These are phyloP conservation scores for Lineus longissimus DNA, from an alignment of 1,140 invertebrate species.

Conservation along the genomic window DNA sequence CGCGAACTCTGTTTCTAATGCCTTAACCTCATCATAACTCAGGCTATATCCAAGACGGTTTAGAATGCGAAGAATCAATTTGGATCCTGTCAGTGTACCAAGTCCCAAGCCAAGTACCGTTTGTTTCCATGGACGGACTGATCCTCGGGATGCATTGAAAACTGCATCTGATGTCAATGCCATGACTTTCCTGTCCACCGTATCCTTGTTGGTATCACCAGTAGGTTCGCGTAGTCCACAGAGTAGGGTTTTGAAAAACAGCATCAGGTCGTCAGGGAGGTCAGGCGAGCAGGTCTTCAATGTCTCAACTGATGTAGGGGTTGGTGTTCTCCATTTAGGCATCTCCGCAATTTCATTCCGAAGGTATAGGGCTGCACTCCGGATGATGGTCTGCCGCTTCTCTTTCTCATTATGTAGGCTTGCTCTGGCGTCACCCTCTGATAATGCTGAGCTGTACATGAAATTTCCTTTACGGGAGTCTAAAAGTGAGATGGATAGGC, in stretches of 20 bases:
- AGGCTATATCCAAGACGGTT: slow-evolving; percentile 14
- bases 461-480: slow-evolving; percentile 14
- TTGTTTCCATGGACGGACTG: slow-evolving; percentile 18
- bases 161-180: slow-evolving; percentile 10
- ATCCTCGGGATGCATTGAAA: slow-evolving; percentile 8
- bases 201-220: slow-evolving; percentile 7
- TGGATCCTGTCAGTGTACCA: slow-evolving; percentile 13
- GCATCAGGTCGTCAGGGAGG: slow-evolving; percentile 7
- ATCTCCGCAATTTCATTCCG: slow-evolving; percentile 1
- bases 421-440: slow-evolving; percentile 8
- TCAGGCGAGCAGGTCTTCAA: slow-evolving; percentile 12
- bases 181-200: slow-evolving; percentile 12
- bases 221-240: slow-evolving; percentile 10
- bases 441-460: slow-evolving; percentile 8
- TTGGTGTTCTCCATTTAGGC: slow-evolving; percentile 12
- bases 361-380: slow-evolving; percentile 11
- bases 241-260: slow-evolving; percentile 15
- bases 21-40: slow-evolving; percentile 16
- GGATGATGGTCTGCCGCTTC: background rate
- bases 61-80: slow-evolving; percentile 13
- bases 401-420: background rate
- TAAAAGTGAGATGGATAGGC: background rate
- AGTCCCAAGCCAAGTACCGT: slow-evolving; percentile 14
- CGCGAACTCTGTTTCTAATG: slow-evolving; percentile 15
- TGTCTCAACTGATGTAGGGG: slow-evolving; percentile 10